Base-by-base conservation (phyloP, 2,113 vertebrate species). In the Tragelaphus buxtoni region DNA sequence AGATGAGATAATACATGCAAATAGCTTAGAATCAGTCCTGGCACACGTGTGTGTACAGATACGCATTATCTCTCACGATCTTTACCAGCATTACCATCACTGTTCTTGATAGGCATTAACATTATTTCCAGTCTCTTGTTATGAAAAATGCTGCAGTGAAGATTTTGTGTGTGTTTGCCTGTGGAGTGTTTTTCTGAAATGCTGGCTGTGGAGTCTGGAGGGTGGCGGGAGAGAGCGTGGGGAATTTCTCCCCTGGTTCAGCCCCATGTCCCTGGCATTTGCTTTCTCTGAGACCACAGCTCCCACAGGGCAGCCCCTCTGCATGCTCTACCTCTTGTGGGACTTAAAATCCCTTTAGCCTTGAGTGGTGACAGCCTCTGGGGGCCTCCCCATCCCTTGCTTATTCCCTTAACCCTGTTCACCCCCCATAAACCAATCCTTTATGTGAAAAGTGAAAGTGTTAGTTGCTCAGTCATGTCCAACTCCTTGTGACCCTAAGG, bases 251-350 rank as follows among this genome's bases (percentile, higher is more conserved):
- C 17, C 18, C 79, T 28, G 18, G 4, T 7, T 24, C 47, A 74
- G 39, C 16, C 53, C 74, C 47, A 2, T 14, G 5, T 56, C 56
- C 39, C 55, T 18, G 20, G 11, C 0, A 1, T 20, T 24, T 26
- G 16, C 76, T 3, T 80, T 49, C 74, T 63, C 20, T 53, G 7
- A 26, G 32, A 14, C 35, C n/a, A 3, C 3, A 26, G 39, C 20
- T 55, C 20, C n/a, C 20, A 0, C 7, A 42, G 26, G n/a, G 26
- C 5, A 65, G 85, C 47, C 55, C 5, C 16, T 42, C 35, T 14
- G 0, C 4, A 6, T 11, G 14, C 16, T n/a, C 18, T 18, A 12
- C 20, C 16, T 55, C 7, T 53, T 72, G 1, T 1, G 13, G 69
- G 26, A 47, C 69, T 58, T 53, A 20, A 32, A 42, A 42, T 35